Evolutionary conservation across 2,888 invertebrate species (phyloP).

Genomic region (Diloba caeruleocephala): DNA sequence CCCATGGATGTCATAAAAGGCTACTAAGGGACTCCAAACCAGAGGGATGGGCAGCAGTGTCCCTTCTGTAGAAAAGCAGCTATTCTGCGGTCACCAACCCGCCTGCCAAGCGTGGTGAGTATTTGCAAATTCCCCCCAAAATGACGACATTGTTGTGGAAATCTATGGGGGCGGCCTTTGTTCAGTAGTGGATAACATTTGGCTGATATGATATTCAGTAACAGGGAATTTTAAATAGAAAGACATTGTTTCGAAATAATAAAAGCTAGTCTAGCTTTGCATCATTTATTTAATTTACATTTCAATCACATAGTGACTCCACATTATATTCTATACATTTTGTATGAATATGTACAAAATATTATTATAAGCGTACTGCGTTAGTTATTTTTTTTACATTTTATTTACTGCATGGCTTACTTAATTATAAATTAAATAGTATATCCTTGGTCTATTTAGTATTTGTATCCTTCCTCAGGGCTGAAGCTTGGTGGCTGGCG

Average conservation of each 20-base stretch:
- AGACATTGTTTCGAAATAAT: constrained; percentile 25
- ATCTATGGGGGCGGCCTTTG: no score
- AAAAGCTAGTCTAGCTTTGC: constrained; percentile 34
- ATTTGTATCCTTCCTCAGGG: constrained; percentile 82
- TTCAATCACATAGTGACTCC: constrained; percentile 72
- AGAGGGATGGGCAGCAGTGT: no score
- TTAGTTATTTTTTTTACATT: constrained; percentile 52
- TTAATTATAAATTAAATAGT: constrained; percentile 52
- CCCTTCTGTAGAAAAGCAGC: no score
- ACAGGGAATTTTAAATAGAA: constrained; percentile 22
- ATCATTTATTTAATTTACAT: constrained; percentile 61
- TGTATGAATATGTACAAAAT: constrained; percentile 61
- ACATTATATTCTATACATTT: constrained; percentile 64
- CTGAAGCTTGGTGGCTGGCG: constrained; percentile 83
- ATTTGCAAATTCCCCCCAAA: no score
- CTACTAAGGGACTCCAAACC: no score
- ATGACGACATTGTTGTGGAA: no score
- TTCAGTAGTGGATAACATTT: no score
- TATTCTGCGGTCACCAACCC: no score
- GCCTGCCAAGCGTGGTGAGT: no score
- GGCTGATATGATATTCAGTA: no score
- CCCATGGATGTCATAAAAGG: no score
- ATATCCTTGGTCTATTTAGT: constrained; percentile 69
- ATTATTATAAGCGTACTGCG: constrained; percentile 50
- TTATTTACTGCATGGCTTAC: constrained; percentile 60